Conservation (phyloP, 2,113 vertebrate species). For the Chrysochloris asiatica region DNA sequence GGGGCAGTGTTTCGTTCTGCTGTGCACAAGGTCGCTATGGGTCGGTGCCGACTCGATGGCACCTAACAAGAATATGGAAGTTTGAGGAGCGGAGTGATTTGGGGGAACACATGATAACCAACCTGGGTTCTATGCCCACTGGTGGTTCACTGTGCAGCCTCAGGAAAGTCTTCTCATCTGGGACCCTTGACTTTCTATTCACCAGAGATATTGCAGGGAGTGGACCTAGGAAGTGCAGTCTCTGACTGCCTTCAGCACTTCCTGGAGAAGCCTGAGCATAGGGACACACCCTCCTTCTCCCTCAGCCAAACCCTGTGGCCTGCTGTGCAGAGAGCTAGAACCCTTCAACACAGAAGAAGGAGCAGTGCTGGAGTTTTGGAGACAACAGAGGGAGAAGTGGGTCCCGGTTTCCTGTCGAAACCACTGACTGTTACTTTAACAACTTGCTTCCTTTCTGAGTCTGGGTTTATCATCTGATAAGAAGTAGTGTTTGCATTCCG, state of each 20-base stretch:
- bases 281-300: too few relatives aligned
- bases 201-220: background rate
- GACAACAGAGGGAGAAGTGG: conserved; percentile 26
- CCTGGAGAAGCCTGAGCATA: background rate
- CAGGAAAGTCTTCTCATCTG: background rate
- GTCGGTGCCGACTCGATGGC: too few relatives aligned
- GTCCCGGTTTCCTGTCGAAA: conserved; percentile 64
- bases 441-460: conserved; percentile 63
- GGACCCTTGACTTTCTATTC: background rate
- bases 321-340: background rate
- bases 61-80: too few relatives aligned
- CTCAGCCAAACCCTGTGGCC: too few relatives aligned
- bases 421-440: conserved; percentile 56
- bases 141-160: background rate
- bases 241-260: background rate
- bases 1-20: too few relatives aligned
- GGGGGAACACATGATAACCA: background rate
- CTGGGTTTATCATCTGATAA: conserved; percentile 51
- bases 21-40: too few relatives aligned
- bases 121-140: background rate
- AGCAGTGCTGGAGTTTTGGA: too few relatives aligned
- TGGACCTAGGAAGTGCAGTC: background rate
- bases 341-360: too few relatives aligned
- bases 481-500: background rate
- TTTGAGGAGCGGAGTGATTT: background rate